A percentile compares a stretch with the other conserved stretches of the same genome.
These are phyloP conservation scores for Poeciliopsis presidionis DNA, from an alignment of 2,797 vertebrate genomes.

Conservation along the genomic window DNA sequence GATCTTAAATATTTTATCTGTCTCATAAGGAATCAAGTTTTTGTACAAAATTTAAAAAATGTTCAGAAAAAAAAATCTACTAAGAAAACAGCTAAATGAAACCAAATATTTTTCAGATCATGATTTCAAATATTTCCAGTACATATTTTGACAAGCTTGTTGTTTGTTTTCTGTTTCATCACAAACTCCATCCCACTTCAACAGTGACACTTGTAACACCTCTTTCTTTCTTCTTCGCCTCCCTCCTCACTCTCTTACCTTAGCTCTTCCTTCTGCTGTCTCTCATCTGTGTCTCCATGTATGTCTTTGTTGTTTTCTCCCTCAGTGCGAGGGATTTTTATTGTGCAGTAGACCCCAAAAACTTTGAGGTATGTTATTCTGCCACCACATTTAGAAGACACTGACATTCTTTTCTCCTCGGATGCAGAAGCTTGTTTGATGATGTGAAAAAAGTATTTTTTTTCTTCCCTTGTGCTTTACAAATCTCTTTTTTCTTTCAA, in stretches of 20 bases:
- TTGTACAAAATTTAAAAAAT: neutral
- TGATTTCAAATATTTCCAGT: slow-evolving; percentile 14
- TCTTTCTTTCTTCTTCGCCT: slow-evolving; percentile 29
- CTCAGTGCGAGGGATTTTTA: slow-evolving; percentile 42
- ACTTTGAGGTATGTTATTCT: slow-evolving; percentile 50
- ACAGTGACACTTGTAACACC: slow-evolving; percentile 46
- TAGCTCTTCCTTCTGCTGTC: slow-evolving; percentile 54
- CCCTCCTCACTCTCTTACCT: slow-evolving; percentile 43
- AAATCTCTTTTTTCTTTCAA: slow-evolving; percentile 24
- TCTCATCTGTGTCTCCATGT: slow-evolving; percentile 58
- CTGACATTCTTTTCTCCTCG: slow-evolving; percentile 46
- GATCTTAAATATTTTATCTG: neutral
- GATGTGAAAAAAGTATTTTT: slow-evolving; percentile 30
- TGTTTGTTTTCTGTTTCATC: slow-evolving; percentile 21
- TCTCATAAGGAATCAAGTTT: neutral
- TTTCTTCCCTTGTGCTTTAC: slow-evolving; percentile 11
- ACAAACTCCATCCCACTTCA: slow-evolving; percentile 30
- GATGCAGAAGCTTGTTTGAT: slow-evolving; percentile 38
- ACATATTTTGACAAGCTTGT: slow-evolving; percentile 3
- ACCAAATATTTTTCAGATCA: neutral
- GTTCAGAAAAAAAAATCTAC: neutral
- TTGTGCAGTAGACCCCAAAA: slow-evolving; percentile 61
- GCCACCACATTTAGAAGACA: slow-evolving; percentile 54
- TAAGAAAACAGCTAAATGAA: neutral
- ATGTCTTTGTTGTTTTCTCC: slow-evolving; percentile 52